Conservation (phyloP, 2,888 invertebrate genomes). For the Xestia rhomboidea region DNA sequence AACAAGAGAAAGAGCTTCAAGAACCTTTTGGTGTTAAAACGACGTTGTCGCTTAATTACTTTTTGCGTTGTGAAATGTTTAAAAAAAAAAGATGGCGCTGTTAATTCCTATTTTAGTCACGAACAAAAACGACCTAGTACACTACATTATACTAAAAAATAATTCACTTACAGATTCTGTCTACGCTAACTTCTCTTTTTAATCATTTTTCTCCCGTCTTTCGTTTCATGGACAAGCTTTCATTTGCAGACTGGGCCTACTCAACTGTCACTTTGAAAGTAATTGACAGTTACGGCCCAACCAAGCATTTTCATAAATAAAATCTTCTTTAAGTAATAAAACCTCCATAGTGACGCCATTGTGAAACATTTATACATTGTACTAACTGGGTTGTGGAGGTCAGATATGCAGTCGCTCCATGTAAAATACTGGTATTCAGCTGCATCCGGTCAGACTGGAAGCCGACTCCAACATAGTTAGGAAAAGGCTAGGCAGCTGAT, state of each 20-base stretch:
- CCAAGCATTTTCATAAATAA: constrained; percentile 18
- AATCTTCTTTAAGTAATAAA: not conserved
- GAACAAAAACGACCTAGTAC: not conserved
- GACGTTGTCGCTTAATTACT: not conserved
- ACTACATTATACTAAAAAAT: not conserved
- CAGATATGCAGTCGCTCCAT: too few relatives aligned
- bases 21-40: too few relatives aligned
- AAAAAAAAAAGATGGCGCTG: not conserved
- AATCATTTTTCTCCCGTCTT: not conserved
- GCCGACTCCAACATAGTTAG: not conserved
- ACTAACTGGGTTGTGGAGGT: too few relatives aligned
- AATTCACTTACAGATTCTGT: not conserved
- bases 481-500: not conserved
- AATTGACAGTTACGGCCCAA: constrained; percentile 24
- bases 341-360: constrained; percentile 7
- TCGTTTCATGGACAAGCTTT: constrained; percentile 11
- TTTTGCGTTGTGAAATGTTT: not conserved
- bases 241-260: constrained; percentile 4
- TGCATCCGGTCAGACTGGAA: too few relatives aligned
- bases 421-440: too few relatives aligned
- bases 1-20: too few relatives aligned
- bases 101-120: not conserved
- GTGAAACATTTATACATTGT: not conserved
- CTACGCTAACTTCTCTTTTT: not conserved
- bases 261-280: constrained; percentile 28